Percentiles rank a stretch among this genome's conserved stretches.
Evolutionary conservation across 2,113 vertebrate species (phyloP).

Genomic region (Nanorana parkeri): DNA sequence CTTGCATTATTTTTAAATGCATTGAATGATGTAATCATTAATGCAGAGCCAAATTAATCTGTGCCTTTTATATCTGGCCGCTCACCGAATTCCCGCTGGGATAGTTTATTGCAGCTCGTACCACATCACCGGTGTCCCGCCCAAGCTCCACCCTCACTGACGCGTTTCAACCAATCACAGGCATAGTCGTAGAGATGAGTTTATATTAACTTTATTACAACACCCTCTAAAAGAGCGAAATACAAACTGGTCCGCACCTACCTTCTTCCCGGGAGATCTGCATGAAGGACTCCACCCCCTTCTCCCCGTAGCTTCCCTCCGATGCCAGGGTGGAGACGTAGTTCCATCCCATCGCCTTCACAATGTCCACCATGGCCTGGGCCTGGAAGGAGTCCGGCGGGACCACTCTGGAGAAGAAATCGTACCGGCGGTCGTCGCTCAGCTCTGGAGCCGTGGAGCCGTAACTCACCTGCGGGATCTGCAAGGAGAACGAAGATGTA

Average conservation of each 20-base stretch:
- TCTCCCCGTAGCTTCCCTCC: slow-evolving; percentile 97
- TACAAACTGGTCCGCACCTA: slow-evolving; percentile 64
- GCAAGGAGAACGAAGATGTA: slow-evolving; percentile 63
- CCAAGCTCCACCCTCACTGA: no score
- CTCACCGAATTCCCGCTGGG: no score
- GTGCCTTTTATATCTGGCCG: no score
- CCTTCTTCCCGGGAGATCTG: slow-evolving; percentile 97
- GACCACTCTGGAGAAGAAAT: slow-evolving; percentile 98
- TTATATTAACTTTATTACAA: no score
- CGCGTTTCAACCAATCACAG: no score
- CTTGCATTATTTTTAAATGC: no score
- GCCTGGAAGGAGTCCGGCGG: slow-evolving; percentile 98
- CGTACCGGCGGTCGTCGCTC: slow-evolving; percentile 95
- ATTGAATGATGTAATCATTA: no score
- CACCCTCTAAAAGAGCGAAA: no score
- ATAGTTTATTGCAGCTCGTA: no score
- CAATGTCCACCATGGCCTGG: slow-evolving; percentile 98
- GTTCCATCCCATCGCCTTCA: slow-evolving; percentile 92
- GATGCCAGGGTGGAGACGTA: slow-evolving; percentile 97
- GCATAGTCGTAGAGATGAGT: no score
- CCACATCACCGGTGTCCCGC: no score
- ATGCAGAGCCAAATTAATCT: no score
- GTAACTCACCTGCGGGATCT: slow-evolving; percentile 99
- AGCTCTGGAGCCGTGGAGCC: slow-evolving; percentile 96
- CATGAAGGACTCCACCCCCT: slow-evolving; percentile 96